Evolutionary conservation across 2,797 vertebrate species (phyloP).

Genomic region (Astyanax mexicanus): DNA sequence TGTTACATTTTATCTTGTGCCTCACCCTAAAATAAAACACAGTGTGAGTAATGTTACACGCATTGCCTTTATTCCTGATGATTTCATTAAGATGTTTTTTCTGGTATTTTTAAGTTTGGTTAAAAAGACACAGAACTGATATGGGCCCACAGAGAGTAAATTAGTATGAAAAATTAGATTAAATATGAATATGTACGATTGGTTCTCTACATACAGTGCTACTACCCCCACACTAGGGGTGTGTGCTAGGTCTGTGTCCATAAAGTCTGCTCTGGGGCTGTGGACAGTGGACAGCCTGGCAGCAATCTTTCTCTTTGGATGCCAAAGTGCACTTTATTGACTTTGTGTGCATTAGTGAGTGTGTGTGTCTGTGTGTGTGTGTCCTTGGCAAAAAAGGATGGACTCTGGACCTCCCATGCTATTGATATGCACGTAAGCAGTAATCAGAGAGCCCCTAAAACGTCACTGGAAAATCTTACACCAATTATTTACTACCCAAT

Average conservation of each 20-base stretch:
- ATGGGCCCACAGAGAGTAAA: too few species aligned
- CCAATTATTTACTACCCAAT: neutral
- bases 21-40: too few species aligned
- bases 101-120: too few species aligned
- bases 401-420: constrained; percentile 24
- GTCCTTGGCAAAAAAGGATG: constrained; percentile 6
- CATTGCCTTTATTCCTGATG: too few species aligned
- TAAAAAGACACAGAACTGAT: too few species aligned
- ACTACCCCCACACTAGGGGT: neutral
- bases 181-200: neutral
- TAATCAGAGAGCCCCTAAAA: constrained; percentile 28
- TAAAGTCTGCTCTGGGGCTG: neutral
- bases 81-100: too few species aligned
- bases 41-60: too few species aligned
- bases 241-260: neutral
- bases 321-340: constrained; percentile 18
- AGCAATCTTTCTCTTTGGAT: constrained; percentile 17
- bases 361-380: neutral
- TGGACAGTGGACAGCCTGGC: neutral
- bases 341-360: neutral
- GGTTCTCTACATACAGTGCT: neutral
- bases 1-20: too few species aligned
- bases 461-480: neutral
- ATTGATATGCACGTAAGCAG: neutral
- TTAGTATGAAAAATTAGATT: too few species aligned